Percentiles rank a stretch among this genome's conserved stretches.
These are phyloP conservation scores for Spisula subtruncata DNA, from an alignment of 2,888 invertebrate species.

Conservation along the genomic window DNA sequence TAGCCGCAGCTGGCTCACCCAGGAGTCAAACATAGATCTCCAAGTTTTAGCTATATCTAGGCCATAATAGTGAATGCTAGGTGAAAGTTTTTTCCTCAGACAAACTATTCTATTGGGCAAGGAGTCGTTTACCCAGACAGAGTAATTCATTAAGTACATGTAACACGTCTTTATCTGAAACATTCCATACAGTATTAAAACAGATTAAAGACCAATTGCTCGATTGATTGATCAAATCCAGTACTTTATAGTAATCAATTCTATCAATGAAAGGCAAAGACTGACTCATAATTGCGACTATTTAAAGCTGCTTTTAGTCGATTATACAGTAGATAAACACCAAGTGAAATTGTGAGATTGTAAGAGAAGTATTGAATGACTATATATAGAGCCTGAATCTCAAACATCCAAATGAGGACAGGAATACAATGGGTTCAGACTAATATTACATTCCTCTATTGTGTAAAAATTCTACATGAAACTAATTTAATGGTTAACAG, in stretches of 20 bases:
- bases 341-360: not conserved
- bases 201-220: conserved; percentile 1
- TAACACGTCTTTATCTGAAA: not conserved
- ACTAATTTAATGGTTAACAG: too few relatives aligned
- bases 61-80: too few relatives aligned
- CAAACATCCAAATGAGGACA: too few relatives aligned
- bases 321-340: not conserved
- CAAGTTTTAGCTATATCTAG: too few relatives aligned
- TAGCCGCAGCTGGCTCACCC: too few relatives aligned
- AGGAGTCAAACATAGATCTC: too few relatives aligned
- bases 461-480: too few relatives aligned
- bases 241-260: conserved; percentile 5
- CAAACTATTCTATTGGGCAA: too few relatives aligned
- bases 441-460: too few relatives aligned
- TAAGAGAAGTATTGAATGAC: not conserved
- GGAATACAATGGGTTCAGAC: too few relatives aligned
- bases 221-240: conserved; percentile 12
- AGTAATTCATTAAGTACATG: not conserved
- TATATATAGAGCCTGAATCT: too few relatives aligned
- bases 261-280: conserved; percentile 12
- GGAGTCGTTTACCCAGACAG: not conserved
- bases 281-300: not conserved
- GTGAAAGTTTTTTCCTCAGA: too few relatives aligned
- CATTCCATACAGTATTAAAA: conserved; percentile 14
- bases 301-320: not conserved